Evolutionary conservation across 2,797 vertebrate genomes (phyloP), one percentile per base, ranked within the genome.

Genomic region (Eulemur albifrons): DNA sequence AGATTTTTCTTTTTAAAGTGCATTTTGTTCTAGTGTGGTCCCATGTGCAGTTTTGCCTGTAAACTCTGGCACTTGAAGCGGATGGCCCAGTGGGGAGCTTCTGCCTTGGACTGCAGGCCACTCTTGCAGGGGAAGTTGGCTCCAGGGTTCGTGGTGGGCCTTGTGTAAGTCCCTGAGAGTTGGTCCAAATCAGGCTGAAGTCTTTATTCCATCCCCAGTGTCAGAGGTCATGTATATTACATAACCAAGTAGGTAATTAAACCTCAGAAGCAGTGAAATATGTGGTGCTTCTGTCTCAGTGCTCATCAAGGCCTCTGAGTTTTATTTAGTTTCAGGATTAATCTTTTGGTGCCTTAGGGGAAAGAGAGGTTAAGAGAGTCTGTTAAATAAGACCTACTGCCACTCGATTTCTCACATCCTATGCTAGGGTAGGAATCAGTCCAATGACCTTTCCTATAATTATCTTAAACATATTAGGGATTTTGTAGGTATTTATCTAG

Each of bases 391-490:
- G 82, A 21, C 14, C 43, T 45, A 8, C 48, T 83, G n/a, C 75
- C n/a, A 54, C 15, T 52, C 52, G 32, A 40, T 88, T 93, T 93
- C 72, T 94, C 61, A 52, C n/a, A 50, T 95, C 50, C 50, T 11
- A 84, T n/a, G 30, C 85, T 43, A 43, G 38, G 83, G 54, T 84
- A 92, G n/a, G 43, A 91, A 87, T 89, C 61, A 63, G 52, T 93
- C 32, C n/a, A 45, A 40, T 88, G 84, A 88, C 15, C 52, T 88
- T 91, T 69, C 52, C 54, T 54, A 15, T 82, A 92, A 93, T 92
- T 96, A 94, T 95, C 83, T 94, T 95, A 63, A 95, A 45, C 91
- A 72, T 82, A 23, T 45, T 89, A 87, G 73, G 15, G 18, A 15
- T 61, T 52, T 93, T 85, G 72, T 79, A 25, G 15, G 59, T 76